Base-by-base conservation (phyloP, 2,888 invertebrate genomes). In the Ferdinandea cuprea region DNA sequence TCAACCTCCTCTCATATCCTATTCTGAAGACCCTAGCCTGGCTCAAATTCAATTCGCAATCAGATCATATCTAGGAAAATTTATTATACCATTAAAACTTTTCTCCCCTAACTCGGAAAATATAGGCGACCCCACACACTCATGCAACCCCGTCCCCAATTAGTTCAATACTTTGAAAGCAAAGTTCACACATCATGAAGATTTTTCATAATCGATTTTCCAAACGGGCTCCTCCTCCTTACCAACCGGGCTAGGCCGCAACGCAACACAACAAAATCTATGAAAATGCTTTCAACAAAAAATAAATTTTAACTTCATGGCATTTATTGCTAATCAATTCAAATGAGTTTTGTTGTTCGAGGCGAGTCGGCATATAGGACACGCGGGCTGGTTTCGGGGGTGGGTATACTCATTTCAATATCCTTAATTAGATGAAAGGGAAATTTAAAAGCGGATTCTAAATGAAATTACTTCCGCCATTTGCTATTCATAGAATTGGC, bases 321-420 rank as follows among this genome's bases (percentile, higher is more conserved):
- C 81, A 81, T 77, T 81, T 81, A 81, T 81, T 77, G 77, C 65
- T 81, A 81, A 81, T 81, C 81, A 81, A 81, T 81, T 81, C 77
- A 77, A 77, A 81, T 81, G 81, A 81, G 71, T 61, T 59, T 71
- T 77, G 81, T 77, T 77, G 71, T 71, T 81, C 42, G 59, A 50
- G n/a, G n/a, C n/a, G n/a, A n/a, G n/a, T 59, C n/a, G 9, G 42
- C 48, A 21, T 35, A 25, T 35, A 25, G 35, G 17, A 42, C 17
- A 7, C 28, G 52, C 9, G 11, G 19, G 19, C 11, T 44, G 17
- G n/a, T n/a, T n/a, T n/a, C n/a, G n/a, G n/a, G 44, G 11, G 19
- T 44, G 19, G 19, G 44, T 21, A 44, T 44, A 11, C 71, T 66
- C 81, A 77, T 81, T 81, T 81, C 81, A 77, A 81, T 81, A 81